phyloP scores from a whole-genome alignment of 2,113 vertebrate genomes.

The Coracopsis vasa region DNA sequence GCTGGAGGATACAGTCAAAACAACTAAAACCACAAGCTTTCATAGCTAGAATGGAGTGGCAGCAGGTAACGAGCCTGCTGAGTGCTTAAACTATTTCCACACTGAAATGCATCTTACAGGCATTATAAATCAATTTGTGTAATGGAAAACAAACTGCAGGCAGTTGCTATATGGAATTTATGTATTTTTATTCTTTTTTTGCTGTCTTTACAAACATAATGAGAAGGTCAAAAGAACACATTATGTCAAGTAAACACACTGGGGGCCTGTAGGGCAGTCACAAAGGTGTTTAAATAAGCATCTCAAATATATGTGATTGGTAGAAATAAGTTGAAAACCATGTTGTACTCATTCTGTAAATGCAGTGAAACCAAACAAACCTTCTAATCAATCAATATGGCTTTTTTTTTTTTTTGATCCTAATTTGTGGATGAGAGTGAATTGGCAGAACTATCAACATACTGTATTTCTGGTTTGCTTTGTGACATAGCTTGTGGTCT shows the following conservation, averaged over 20 bases:
- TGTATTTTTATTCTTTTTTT: not conserved
- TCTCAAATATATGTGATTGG: not conserved
- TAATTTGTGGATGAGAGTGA: not conserved
- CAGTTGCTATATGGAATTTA: not conserved
- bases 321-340: not conserved
- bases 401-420: not conserved
- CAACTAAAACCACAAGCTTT: not conserved
- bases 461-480: not conserved
- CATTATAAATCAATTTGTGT: conserved; percentile 43
- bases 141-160: conserved; percentile 25
- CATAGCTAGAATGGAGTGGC: not conserved
- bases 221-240: not conserved
- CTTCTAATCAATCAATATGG: not conserved
- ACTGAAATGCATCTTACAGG: conserved; percentile 6
- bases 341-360: not conserved
- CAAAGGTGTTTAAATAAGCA: conserved; percentile 14
- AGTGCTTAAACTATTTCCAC: not conserved
- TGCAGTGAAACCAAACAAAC: not conserved
- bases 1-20: not conserved
- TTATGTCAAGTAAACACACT: not conserved
- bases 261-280: not conserved
- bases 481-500: not conserved
- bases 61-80: not conserved
- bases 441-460: not conserved
- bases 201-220: not conserved